These are phyloP conservation scores for Vimba vimba DNA, from an alignment of 2,113 vertebrate species.

Conservation along the genomic window DNA sequence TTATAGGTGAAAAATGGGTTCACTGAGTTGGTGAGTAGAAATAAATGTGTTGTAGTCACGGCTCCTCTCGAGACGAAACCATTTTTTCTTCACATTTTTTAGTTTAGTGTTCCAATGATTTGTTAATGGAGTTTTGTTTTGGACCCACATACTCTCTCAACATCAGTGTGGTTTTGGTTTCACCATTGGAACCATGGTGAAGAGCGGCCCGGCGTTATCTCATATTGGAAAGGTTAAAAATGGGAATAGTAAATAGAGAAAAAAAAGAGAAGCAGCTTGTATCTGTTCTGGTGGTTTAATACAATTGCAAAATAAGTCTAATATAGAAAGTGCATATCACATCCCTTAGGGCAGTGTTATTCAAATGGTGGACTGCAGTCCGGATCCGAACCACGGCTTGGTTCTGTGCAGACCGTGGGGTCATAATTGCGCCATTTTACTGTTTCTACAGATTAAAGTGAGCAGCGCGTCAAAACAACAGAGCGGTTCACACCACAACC, in stretches of 20 bases:
- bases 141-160: neutral
- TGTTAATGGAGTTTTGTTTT: neutral
- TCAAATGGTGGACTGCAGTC: too few species aligned
- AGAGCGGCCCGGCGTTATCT: neutral
- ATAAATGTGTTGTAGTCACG: neutral
- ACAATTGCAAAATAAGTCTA: neutral
- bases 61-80: neutral
- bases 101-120: slow-evolving; percentile 2
- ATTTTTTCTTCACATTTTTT: neutral
- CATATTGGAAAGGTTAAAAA: neutral
- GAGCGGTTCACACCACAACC: too few species aligned
- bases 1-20: slow-evolving; percentile 18
- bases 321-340: neutral
- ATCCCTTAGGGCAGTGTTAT: neutral
- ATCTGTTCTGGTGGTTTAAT: neutral
- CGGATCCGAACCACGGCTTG: too few species aligned
- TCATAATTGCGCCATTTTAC: too few species aligned
- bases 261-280: neutral
- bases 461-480: too few species aligned
- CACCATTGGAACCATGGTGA: neutral
- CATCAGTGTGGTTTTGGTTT: neutral
- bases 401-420: too few species aligned
- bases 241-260: neutral
- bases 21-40: slow-evolving; percentile 21
- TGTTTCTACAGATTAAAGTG: too few species aligned